Conservation (phyloP, 2,797 vertebrate species). For the Rousettus madagascariensis region DNA sequence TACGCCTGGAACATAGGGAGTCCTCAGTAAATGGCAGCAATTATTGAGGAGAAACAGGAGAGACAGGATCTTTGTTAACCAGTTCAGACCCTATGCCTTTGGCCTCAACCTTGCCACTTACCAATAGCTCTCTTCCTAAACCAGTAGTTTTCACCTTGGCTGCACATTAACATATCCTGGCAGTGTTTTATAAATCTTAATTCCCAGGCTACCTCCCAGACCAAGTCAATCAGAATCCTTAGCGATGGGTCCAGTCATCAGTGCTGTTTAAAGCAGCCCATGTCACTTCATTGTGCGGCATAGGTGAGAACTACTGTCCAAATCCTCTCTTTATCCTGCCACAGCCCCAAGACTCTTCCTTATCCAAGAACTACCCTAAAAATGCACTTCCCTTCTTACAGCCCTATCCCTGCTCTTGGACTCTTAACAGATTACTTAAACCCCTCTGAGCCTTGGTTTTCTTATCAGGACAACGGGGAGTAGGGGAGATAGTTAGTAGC, state of each 20-base stretch:
- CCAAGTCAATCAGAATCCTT: not conserved
- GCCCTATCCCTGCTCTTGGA: not conserved
- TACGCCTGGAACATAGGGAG: not conserved
- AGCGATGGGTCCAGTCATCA: not conserved
- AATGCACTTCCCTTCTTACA: not conserved
- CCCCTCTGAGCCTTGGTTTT: not conserved
- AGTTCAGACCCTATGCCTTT: not conserved
- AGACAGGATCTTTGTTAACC: not conserved
- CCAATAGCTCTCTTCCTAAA: not conserved
- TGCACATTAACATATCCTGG: not conserved
- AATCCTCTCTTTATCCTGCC: not conserved
- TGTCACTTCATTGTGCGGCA: not conserved
- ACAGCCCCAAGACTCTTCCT: not conserved
- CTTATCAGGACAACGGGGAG: not conserved
- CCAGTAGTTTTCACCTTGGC: not conserved
- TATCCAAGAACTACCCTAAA: not conserved
- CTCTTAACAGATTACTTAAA: not conserved
- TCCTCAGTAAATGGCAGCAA: not conserved
- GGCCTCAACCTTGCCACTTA: not conserved
- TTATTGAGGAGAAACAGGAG: not conserved
- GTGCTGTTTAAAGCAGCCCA: not conserved
- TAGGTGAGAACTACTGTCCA: not conserved
- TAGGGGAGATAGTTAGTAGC: not conserved
- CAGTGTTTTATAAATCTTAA: not conserved
- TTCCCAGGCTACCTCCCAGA: not conserved